These are phyloP conservation scores for Disparrhopalites patrizii DNA, from an alignment of 2,888 invertebrate genomes.

Conservation along the genomic window DNA sequence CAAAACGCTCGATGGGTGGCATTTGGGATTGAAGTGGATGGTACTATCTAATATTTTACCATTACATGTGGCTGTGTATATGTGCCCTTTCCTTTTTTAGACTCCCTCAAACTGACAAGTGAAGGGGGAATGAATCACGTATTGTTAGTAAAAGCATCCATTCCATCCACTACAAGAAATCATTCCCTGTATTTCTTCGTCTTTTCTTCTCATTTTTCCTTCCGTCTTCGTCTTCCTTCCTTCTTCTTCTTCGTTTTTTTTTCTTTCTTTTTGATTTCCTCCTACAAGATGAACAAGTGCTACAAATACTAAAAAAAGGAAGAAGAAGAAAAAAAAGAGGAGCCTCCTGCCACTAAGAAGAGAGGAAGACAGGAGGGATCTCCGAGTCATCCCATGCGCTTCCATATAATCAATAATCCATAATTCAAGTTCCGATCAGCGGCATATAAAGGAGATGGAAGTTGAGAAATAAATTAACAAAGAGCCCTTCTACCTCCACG, in stretches of 20 bases:
- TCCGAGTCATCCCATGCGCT: too few species aligned
- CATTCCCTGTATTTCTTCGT: too few species aligned
- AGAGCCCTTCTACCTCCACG: background rate
- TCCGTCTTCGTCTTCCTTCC: too few species aligned
- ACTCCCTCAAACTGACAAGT: slow-evolving; percentile 8
- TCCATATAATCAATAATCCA: slow-evolving; percentile 8
- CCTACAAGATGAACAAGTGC: too few species aligned
- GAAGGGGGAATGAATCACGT: slow-evolving; percentile 8
- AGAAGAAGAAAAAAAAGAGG: background rate
- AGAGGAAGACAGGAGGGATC: too few species aligned
- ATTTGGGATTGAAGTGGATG: slow-evolving; percentile 8
- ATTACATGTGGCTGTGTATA: too few species aligned
- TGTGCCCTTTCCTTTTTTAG: background rate
- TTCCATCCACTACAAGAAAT: slow-evolving; percentile 6
- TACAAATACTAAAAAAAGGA: too few species aligned
- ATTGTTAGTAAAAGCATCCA: slow-evolving; percentile 8
- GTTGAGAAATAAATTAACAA: slow-evolving; percentile 1
- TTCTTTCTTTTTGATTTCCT: too few species aligned
- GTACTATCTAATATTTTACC: slow-evolving; percentile 6
- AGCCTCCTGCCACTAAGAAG: background rate
- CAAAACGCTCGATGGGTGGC: slow-evolving; percentile 8
- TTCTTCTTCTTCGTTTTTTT: too few species aligned
- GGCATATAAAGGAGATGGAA: background rate
- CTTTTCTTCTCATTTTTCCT: too few species aligned
- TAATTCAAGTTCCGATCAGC: slow-evolving; percentile 3